A percentile compares a stretch with the other conserved stretches of the same genome.
Evolutionary conservation across 2,113 vertebrate species (phyloP).

Genomic region (Fregetta grallaria): DNA sequence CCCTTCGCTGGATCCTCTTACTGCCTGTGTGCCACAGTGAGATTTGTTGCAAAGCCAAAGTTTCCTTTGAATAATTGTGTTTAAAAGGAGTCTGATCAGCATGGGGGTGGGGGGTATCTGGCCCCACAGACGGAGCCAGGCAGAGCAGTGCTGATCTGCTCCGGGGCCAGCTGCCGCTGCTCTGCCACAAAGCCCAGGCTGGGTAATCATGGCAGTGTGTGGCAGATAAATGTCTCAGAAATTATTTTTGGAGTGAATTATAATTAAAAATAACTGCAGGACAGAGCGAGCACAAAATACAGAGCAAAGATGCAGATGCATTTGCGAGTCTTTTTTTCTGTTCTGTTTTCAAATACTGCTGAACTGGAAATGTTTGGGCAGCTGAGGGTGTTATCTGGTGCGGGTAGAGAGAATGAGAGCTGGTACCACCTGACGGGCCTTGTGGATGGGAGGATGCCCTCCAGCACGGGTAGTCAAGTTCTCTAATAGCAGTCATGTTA

Average conservation of each 20-base stretch:
- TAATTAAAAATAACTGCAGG: background rate
- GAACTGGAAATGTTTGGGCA: background rate
- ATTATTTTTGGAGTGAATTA: background rate
- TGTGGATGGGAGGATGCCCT: background rate
- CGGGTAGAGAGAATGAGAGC: background rate
- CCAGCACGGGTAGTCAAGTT: fast-evolving
- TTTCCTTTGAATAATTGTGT: background rate
- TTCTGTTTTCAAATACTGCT: background rate
- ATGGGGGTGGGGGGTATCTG: background rate
- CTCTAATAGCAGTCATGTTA: fast-evolving
- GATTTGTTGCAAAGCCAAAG: background rate
- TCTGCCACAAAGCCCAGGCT: background rate
- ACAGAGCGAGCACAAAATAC: background rate
- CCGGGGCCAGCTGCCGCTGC: background rate
- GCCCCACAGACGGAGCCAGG: background rate
- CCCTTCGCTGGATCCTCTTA: background rate
- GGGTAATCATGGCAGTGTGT: background rate
- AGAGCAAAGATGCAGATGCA: background rate
- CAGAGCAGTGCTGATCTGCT: background rate
- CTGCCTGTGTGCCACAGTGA: background rate
- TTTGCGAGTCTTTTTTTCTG: background rate
- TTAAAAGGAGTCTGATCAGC: background rate
- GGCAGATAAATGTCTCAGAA: background rate
- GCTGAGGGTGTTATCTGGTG: background rate
- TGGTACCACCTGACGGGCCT: background rate